A percentile compares a stretch with the other conserved stretches of the same genome.
These are phyloP conservation scores for Xiphophorus maculatus DNA, from an alignment of 2,113 vertebrate genomes.

Conservation along the genomic window DNA sequence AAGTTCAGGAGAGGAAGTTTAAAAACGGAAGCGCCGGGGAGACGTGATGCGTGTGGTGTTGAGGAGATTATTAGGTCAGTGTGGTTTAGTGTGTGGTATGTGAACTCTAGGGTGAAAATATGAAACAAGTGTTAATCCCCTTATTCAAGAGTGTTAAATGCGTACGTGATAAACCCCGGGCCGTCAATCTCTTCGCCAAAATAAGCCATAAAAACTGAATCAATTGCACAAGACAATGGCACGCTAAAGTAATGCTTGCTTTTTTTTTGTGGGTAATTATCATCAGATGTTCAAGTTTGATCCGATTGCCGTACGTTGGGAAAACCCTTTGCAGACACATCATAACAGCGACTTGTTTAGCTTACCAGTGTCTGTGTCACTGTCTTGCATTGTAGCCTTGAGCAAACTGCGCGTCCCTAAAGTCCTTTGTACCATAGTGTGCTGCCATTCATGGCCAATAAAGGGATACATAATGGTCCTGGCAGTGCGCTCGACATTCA, in stretches of 20 bases:
- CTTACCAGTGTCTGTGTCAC: conserved; percentile 66
- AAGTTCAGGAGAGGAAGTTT: not conserved
- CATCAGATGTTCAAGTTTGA: conserved; percentile 46
- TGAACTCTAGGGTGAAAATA: conserved; percentile 31
- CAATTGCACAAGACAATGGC: conserved; percentile 32
- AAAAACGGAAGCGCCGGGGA: conserved; percentile 9
- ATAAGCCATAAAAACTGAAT: conserved; percentile 22
- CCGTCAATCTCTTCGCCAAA: conserved; percentile 35
- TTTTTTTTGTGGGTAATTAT: conserved; percentile 34
- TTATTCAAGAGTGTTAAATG: conserved; percentile 59
- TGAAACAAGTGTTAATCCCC: conserved; percentile 52
- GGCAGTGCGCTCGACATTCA: conserved; percentile 68
- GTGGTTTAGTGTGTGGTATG: conserved; percentile 17
- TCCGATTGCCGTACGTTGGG: conserved; percentile 37
- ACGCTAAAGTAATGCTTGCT: conserved; percentile 44
- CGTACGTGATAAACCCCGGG: conserved; percentile 41
- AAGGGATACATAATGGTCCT: conserved; percentile 75
- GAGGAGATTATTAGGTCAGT: conserved; percentile 38
- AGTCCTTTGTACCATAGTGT: conserved; percentile 67
- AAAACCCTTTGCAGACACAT: conserved; percentile 49
- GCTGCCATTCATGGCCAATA: conserved; percentile 71
- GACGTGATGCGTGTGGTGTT: conserved; percentile 12
- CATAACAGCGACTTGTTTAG: conserved; percentile 59
- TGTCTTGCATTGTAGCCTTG: conserved; percentile 55
- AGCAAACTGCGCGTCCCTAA: conserved; percentile 57